phyloP scores from a whole-genome alignment of 2,888 invertebrate genomes.

The Dolichomitus sp. region DNA sequence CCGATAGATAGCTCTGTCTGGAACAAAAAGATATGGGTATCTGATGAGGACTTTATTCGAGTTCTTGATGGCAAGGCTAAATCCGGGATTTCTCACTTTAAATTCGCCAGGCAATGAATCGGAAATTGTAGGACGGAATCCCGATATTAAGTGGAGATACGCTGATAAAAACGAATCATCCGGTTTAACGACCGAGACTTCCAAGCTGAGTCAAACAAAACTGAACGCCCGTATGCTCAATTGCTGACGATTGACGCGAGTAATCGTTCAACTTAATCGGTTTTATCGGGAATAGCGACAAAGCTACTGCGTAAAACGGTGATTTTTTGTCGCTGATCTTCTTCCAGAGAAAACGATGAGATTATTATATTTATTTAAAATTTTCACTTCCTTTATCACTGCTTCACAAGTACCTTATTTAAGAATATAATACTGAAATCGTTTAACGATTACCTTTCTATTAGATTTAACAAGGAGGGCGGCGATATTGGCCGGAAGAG shows the following conservation, averaged over 20 bases:
- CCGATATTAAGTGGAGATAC: conserved; percentile 16
- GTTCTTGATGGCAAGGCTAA: neutral
- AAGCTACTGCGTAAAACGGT: conserved; percentile 1
- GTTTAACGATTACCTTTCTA: conserved; percentile 28
- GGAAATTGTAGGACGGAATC: conserved; percentile 7
- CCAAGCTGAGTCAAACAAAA: conserved; percentile 34
- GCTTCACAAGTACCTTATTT: neutral
- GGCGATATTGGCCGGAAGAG: conserved; percentile 8
- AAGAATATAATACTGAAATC: conserved; percentile 16
- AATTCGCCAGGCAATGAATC: neutral
- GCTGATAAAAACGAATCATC: conserved; percentile 57
- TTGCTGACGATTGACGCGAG: conserved; percentile 59
- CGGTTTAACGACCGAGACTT: conserved; percentile 56
- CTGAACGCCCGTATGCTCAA: conserved; percentile 44
- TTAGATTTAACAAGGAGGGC: conserved; percentile 8
- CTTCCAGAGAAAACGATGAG: conserved; percentile 4
- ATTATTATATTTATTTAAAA: conserved; percentile 53
- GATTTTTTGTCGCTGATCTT: conserved; percentile 15
- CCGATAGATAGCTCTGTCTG: neutral
- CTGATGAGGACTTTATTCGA: neutral
- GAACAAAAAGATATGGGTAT: neutral
- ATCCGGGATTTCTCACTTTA: neutral
- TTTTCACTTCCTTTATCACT: conserved; percentile 1
- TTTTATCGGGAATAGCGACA: conserved; percentile 42
- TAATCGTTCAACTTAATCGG: conserved; percentile 58